These are phyloP conservation scores for Sycobia sp. DNA, from an alignment of 1,140 invertebrate species.

Conservation along the genomic window DNA sequence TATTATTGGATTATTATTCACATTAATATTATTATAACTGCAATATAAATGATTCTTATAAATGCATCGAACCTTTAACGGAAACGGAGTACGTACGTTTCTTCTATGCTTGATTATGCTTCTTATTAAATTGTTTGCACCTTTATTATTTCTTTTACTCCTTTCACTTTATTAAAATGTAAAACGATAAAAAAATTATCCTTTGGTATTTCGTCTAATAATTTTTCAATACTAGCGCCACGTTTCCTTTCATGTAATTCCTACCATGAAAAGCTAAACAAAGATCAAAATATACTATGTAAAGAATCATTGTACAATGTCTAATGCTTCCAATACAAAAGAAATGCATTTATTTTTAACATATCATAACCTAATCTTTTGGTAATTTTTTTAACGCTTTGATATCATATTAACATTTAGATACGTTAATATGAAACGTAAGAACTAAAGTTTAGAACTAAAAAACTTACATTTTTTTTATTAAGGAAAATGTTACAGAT, in stretches of 20 bases:
- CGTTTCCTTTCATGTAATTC: too few relatives aligned
- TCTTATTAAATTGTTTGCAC: constrained; percentile 10
- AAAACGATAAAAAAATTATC: constrained; percentile 50
- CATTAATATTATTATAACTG: too few relatives aligned
- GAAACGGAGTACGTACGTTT: constrained; percentile 30
- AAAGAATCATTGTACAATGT: neutral
- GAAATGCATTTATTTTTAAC: neutral
- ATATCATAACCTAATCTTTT: neutral
- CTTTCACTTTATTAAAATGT: constrained; percentile 40
- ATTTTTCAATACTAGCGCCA: too few relatives aligned
- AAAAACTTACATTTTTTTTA: constrained; percentile 2
- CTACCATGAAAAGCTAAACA: constrained; percentile 6
- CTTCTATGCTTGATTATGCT: constrained; percentile 20
- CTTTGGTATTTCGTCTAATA: constrained; percentile 37
- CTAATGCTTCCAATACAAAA: neutral
- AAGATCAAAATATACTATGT: constrained; percentile 1
- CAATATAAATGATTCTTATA: too few relatives aligned
- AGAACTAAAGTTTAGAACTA: constrained; percentile 2
- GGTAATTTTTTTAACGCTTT: constrained; percentile 6
- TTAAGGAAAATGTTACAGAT: too few relatives aligned
- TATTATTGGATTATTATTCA: too few relatives aligned
- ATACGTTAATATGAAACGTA: too few relatives aligned
- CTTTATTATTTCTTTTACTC: constrained; percentile 8
- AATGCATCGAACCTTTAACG: constrained; percentile 38
- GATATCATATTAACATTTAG: constrained; percentile 15